A percentile compares a stretch with the other conserved stretches of the same genome.
These are phyloP conservation scores for Caenorhabditis sp. DNA, from an alignment of 2,888 invertebrate species.

Conservation along the genomic window DNA sequence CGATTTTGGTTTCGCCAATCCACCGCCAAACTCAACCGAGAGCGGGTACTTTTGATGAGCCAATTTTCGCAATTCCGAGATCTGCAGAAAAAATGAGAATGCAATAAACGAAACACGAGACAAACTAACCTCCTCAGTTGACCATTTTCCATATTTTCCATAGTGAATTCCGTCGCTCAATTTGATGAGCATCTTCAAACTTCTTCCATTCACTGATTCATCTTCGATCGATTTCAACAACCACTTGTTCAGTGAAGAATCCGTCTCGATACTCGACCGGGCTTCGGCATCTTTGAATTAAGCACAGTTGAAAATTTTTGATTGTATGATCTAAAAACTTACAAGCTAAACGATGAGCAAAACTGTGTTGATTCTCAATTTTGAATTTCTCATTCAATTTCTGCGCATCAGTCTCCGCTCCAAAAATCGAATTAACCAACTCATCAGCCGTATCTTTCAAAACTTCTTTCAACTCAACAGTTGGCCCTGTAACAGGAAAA, in stretches of 20 bases:
- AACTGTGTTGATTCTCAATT: slow-evolving; percentile 76
- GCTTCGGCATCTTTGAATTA: slow-evolving; percentile 48
- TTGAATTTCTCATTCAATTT: slow-evolving; percentile 81
- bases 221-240: slow-evolving; percentile 49
- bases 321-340: not conserved
- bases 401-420: slow-evolving; percentile 74
- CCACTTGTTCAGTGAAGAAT: slow-evolving; percentile 38
- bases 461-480: slow-evolving; percentile 45
- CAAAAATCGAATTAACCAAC: slow-evolving; percentile 74
- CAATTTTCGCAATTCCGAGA: slow-evolving; percentile 21
- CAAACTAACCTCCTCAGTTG: slow-evolving; percentile 44
- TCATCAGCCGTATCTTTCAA: slow-evolving; percentile 71
- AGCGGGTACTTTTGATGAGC: slow-evolving; percentile 46
- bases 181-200: slow-evolving; percentile 44
- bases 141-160: slow-evolving; percentile 58
- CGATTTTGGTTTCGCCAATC: slow-evolving; percentile 16
- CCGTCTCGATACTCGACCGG: slow-evolving; percentile 24
- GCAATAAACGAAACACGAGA: not conserved
- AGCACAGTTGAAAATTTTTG: not conserved
- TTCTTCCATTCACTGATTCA: slow-evolving; percentile 31
- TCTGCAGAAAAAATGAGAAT: no score
- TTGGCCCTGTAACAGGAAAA: slow-evolving; percentile 21
- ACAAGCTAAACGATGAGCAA: slow-evolving; percentile 83
- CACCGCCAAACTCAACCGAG: slow-evolving; percentile 50
- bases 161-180: slow-evolving; percentile 54